These are phyloP conservation scores for Nomada hirtipes DNA, from an alignment of 2,888 invertebrate genomes.

Conservation along the genomic window DNA sequence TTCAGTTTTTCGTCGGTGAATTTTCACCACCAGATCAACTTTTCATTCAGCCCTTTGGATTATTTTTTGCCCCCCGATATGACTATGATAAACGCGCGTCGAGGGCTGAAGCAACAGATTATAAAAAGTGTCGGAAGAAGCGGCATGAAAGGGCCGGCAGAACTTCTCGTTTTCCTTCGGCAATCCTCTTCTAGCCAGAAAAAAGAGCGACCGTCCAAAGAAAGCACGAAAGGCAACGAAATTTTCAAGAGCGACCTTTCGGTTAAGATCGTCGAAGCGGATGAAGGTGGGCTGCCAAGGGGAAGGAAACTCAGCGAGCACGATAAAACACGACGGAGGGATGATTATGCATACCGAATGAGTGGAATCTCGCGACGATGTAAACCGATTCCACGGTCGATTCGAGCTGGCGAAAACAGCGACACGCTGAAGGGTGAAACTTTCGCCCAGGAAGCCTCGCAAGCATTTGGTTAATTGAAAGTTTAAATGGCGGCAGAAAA, in stretches of 20 bases:
- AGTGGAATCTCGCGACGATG: not conserved
- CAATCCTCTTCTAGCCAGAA: constrained; percentile 5
- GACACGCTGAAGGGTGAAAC: not conserved
- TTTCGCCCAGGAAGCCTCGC: not conserved
- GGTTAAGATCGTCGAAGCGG: constrained; percentile 34
- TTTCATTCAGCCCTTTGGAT: too few relatives aligned
- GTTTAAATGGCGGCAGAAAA: constrained; percentile 19
- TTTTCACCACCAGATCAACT: not conserved
- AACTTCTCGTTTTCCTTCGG: not conserved
- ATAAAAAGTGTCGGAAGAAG: not conserved
- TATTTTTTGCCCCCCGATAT: too few relatives aligned
- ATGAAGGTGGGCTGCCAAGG: not conserved
- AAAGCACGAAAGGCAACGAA: not conserved
- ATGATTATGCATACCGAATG: not conserved
- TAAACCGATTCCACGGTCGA: not conserved
- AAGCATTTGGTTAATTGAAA: constrained; percentile 11
- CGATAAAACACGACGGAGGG: constrained; percentile 4
- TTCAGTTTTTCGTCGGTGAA: not conserved
- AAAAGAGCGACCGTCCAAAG: constrained; percentile 20
- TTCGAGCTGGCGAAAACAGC: not conserved
- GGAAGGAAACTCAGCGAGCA: not conserved
- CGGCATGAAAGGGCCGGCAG: constrained; percentile 12
- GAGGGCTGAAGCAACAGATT: constrained; percentile 39
- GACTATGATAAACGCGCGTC: not conserved
- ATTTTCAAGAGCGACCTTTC: constrained; percentile 36